Evolutionary conservation across 2,888 invertebrate genomes (phyloP).

Genomic region (Tenthredo notha): DNA sequence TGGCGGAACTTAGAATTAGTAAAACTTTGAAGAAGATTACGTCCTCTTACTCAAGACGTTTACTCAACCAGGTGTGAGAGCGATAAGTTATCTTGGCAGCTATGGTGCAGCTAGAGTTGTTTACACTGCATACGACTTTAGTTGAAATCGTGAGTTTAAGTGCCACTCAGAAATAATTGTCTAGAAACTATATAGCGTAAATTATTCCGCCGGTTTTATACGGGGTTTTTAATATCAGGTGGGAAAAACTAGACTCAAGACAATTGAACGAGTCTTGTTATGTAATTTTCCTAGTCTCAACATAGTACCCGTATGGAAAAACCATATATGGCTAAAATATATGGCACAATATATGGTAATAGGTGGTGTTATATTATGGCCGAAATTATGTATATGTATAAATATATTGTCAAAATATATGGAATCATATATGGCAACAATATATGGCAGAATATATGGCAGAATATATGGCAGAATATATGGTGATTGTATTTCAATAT

Average conservation of each 20-base stretch:
- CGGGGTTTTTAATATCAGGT: conserved; percentile 8
- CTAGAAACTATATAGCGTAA: neutral
- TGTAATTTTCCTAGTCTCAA: neutral
- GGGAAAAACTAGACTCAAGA: conserved; percentile 15
- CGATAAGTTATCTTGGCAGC: conserved; percentile 32
- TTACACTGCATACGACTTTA: neutral
- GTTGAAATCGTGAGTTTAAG: neutral
- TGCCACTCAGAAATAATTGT: conserved; percentile 27
- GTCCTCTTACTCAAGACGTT: conserved; percentile 24
- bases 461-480: too few species aligned
- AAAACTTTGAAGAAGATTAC: neutral
- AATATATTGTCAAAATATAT: too few species aligned
- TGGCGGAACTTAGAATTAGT: neutral
- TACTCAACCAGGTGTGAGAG: conserved; percentile 40
- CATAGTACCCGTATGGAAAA: too few species aligned
- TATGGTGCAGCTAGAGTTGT: neutral
- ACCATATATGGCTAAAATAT: too few species aligned
- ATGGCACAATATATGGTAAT: too few species aligned
- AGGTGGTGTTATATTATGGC: too few species aligned
- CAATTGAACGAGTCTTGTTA: conserved; percentile 23
- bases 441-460: too few species aligned
- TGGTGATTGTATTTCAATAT: too few species aligned
- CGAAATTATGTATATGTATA: too few species aligned
- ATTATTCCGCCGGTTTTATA: neutral
- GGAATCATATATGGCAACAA: too few species aligned